Percentiles rank a stretch among this genome's conserved stretches.
These are phyloP conservation scores for Hystrix cristata DNA, from an alignment of 2,113 vertebrate species.

Conservation along the genomic window DNA sequence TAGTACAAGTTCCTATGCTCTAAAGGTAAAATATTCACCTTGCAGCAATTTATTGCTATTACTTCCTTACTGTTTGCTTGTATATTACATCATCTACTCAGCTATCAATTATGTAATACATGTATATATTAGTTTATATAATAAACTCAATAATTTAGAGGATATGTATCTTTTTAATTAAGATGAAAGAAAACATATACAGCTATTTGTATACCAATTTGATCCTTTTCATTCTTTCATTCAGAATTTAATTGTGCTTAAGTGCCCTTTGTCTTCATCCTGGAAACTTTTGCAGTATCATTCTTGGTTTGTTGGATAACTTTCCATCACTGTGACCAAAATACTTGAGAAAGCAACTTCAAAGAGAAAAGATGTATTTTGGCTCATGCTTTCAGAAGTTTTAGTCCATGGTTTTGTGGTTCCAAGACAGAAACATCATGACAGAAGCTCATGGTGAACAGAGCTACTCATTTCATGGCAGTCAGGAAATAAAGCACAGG, in stretches of 20 bases:
- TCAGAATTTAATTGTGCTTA: background rate
- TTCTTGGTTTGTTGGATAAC: background rate
- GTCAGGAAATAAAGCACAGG: background rate
- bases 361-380: background rate
- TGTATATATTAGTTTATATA: background rate
- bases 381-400: background rate
- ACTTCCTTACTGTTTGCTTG: background rate
- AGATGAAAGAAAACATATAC: background rate
- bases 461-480: background rate
- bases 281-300: background rate
- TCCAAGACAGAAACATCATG: background rate
- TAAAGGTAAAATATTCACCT: background rate
- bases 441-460: background rate
- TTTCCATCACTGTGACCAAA: background rate
- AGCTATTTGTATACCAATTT: background rate
- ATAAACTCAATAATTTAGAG: background rate
- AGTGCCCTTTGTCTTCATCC: background rate
- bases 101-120: background rate
- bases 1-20: background rate
- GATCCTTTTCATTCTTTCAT: background rate
- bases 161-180: background rate
- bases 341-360: background rate
- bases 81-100: background rate
- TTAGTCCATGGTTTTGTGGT: background rate
- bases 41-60: background rate